Base-by-base conservation (phyloP, 2,888 invertebrate genomes). In the Caenorhabditis sp. region DNA sequence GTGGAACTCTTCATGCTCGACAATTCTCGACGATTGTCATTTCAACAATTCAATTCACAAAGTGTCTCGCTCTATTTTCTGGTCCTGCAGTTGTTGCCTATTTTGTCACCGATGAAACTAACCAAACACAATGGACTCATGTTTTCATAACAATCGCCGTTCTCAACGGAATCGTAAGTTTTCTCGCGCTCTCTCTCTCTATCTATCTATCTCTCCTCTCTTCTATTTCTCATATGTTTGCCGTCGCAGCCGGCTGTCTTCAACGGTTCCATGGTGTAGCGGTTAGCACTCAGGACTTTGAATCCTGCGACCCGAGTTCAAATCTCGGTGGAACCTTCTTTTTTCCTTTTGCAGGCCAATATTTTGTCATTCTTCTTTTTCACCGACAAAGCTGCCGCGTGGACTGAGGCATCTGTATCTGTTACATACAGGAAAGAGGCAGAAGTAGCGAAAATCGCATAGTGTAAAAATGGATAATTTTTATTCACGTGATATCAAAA, bases 251-350 rank as follows among this genome's bases (percentile, higher is more conserved):
- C 19, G 5, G n/a, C 50, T 14, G 5, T 50, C 50, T 17, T 31
- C 31, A 10, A 6, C 69, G 75, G 75, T 75, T 70, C 75, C 75
- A 70, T 79, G 81, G 79, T 79, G 81, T 80, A 81, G 79, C 60
- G 79, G 79, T 80, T 79, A 81, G 79, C 79, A 81, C 79, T 77
- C 77, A 78, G 79, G 81, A 79, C 81, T 81, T 68, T 79, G 78
- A 79, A 79, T 79, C 81, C 81, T 78, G 81, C 79, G 79, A 81
- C 79, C 67, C 70, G 79, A 79, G 81, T 79, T 81, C 81, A 72
- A 79, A 79, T 81, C 81, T 81, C 81, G 79, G 77, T 76, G 79
- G 77, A 70, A 80, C 79, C 79, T 80, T 43, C 43, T 43, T 43
- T 43, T 43, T 43, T 26, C 36, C 6, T 31, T 31, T 50, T 36